Evolutionary conservation across 35 echinoderm and acorn worm species (phyloP).

Genomic region (Hemicentrotus pulcherrimus): DNA sequence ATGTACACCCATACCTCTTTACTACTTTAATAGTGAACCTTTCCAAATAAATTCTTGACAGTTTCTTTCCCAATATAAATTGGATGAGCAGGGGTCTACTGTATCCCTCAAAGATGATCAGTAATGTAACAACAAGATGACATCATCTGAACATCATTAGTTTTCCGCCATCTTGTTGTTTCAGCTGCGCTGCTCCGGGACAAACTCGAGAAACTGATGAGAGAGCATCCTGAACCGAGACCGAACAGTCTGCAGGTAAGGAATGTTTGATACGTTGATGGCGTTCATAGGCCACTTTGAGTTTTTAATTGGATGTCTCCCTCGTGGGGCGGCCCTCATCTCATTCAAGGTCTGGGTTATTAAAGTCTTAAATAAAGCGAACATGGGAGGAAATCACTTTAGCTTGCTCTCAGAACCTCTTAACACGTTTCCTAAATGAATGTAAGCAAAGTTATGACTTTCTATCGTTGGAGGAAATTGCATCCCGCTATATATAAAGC

Average conservation of each 20-base stretch:
- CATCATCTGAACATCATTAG: constrained; percentile 3
- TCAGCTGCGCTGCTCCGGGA: constrained; percentile 24
- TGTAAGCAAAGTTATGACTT: background rate
- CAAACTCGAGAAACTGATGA: constrained; percentile 14
- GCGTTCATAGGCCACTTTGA: background rate
- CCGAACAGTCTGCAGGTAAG: constrained; percentile 32
- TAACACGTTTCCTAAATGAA: background rate
- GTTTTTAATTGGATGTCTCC: constrained; percentile 1
- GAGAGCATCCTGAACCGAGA: background rate
- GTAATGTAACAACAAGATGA: background rate
- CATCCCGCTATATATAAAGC: background rate
- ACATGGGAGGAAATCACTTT: background rate
- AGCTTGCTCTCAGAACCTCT: background rate
- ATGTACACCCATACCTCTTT: too few species aligned
- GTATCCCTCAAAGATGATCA: background rate
- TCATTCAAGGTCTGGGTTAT: background rate
- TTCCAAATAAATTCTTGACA: background rate
- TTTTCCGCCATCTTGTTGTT: background rate
- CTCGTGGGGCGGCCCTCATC: background rate
- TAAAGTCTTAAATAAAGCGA: background rate
- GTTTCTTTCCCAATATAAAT: background rate
- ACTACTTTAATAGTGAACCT: too few species aligned
- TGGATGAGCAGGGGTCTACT: background rate
- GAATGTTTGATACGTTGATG: background rate
- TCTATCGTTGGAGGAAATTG: background rate